phyloP scores from a whole-genome alignment of 2,797 vertebrate species.

The Xenentodon cancila region DNA sequence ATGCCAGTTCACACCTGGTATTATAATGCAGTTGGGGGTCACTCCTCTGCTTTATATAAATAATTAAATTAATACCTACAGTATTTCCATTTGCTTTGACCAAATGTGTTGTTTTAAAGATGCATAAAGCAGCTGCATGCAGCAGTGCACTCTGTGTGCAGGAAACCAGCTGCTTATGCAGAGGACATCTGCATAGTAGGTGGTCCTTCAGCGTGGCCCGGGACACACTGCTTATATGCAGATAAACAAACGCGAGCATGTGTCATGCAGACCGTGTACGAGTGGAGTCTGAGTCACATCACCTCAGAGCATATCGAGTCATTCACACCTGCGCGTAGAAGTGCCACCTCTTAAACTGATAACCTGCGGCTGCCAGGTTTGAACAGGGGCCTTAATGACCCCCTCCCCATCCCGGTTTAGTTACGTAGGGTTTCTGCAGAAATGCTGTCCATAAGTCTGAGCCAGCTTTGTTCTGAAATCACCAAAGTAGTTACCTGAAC shows the following conservation, averaged over 20 bases:
- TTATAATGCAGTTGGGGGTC: not conserved
- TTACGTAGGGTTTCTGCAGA: not conserved
- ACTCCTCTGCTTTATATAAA: not conserved
- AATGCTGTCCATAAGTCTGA: not conserved
- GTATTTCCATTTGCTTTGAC: not conserved
- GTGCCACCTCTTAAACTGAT: no score
- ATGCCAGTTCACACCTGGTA: not conserved
- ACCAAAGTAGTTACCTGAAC: conserved; percentile 12
- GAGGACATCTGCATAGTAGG: no score
- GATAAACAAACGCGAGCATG: no score
- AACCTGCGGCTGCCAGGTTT: no score
- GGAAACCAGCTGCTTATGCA: not conserved
- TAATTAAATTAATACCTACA: not conserved
- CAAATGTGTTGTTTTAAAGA: not conserved
- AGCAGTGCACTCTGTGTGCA: not conserved
- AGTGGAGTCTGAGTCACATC: no score
- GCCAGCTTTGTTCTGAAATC: conserved; percentile 7
- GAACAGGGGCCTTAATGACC: no score
- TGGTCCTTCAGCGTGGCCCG: not conserved
- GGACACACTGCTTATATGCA: not conserved
- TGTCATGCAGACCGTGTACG: no score
- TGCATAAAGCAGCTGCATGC: not conserved
- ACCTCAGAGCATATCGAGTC: no score
- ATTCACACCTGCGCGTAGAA: no score
- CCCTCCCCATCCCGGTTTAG: no score